phyloP scores from a whole-genome alignment of 2,888 invertebrate species.

The Stenodera caucasica region DNA sequence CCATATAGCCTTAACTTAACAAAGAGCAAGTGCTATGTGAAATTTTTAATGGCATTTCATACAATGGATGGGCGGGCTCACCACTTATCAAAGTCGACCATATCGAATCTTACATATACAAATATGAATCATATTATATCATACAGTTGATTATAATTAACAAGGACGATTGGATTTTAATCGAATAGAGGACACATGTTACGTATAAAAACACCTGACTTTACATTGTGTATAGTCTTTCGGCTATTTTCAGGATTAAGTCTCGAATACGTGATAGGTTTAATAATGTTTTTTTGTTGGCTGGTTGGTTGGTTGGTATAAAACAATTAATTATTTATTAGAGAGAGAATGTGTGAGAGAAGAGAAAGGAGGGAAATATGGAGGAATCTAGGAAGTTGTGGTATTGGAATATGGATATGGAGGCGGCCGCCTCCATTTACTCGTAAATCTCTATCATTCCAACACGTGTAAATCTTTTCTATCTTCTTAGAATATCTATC shows the following conservation, averaged over 20 bases:
- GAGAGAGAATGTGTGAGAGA: too few species aligned
- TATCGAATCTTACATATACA: not conserved
- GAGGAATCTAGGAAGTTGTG: not conserved
- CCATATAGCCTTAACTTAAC: constrained; percentile 30
- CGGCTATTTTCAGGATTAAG: too few species aligned
- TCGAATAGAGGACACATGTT: not conserved
- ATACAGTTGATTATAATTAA: not conserved
- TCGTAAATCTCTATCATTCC: not conserved
- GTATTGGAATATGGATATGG: not conserved
- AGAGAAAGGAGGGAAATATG: not conserved
- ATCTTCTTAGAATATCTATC: too few species aligned
- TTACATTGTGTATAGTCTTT: too few species aligned
- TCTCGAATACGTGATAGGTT: too few species aligned
- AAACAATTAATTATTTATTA: too few species aligned
- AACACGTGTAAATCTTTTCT: not conserved
- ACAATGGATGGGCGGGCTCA: constrained; percentile 40
- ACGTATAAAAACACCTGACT: not conserved
- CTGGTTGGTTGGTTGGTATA: too few species aligned
- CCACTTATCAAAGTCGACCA: not conserved
- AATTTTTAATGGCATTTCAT: constrained; percentile 50
- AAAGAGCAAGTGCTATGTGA: constrained; percentile 48
- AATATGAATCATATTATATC: not conserved
- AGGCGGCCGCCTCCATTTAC: not conserved
- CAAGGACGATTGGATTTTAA: not conserved
- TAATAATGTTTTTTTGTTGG: too few species aligned